Conservation (phyloP, 2,888 invertebrate species). For the Abrostola triplasia region DNA sequence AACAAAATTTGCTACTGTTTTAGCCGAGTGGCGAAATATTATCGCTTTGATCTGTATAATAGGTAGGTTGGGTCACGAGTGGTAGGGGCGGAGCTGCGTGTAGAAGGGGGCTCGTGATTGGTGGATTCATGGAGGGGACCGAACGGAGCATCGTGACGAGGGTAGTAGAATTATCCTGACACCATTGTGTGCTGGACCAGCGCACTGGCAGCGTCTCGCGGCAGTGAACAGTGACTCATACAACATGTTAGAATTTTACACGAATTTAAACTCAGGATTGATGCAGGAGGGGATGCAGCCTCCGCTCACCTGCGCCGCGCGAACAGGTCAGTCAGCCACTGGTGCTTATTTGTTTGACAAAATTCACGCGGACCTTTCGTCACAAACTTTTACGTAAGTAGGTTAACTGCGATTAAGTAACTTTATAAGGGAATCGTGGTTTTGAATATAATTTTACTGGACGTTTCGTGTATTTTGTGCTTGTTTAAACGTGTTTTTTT, state of each 20-base stretch:
- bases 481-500: background rate
- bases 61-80: constrained; percentile 77
- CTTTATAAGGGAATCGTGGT: background rate
- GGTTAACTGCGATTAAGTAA: constrained; percentile 13
- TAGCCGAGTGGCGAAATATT: constrained; percentile 77
- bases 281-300: constrained; percentile 88
- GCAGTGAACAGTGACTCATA: constrained; percentile 61
- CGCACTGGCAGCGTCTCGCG: constrained; percentile 64
- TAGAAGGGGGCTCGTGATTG: constrained; percentile 65
- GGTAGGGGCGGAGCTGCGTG: constrained; percentile 71
- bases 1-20: constrained; percentile 76
- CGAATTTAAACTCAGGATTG: constrained; percentile 89
- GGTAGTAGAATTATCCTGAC: constrained; percentile 54
- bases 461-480: no score
- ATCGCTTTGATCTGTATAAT: constrained; percentile 79
- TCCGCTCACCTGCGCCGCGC: constrained; percentile 89
- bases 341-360: constrained; percentile 21
- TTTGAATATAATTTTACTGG: no score
- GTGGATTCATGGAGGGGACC: constrained; percentile 66
- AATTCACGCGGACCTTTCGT: constrained; percentile 19
- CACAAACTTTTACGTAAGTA: constrained; percentile 25
- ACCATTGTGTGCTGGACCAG: constrained; percentile 71
- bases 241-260: constrained; percentile 92
- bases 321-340: constrained; percentile 87
- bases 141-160: constrained; percentile 43